phyloP scores from a whole-genome alignment of 2,888 invertebrate genomes.

The Kryphioiulus occultus region DNA sequence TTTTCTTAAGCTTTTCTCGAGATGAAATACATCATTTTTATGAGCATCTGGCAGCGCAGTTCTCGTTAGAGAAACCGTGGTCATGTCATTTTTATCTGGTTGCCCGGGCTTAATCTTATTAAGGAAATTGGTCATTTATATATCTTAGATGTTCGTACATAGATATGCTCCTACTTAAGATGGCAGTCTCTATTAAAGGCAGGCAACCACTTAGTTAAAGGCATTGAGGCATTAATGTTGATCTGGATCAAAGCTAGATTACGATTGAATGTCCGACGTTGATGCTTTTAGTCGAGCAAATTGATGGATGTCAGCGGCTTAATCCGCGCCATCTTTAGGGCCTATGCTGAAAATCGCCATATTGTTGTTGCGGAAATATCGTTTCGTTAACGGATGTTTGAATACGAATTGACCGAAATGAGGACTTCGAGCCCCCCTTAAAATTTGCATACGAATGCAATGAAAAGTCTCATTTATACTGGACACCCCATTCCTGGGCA shows the following conservation, averaged over 20 bases:
- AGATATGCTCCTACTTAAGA: background rate
- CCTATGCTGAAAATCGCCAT: background rate
- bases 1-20: background rate
- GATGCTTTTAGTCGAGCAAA: background rate
- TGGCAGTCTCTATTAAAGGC: background rate
- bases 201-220: constrained; percentile 16
- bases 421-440: background rate
- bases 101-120: background rate
- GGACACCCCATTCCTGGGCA: background rate
- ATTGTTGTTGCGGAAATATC: background rate
- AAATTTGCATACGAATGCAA: background rate
- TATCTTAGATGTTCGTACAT: background rate
- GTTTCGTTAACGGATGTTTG: background rate
- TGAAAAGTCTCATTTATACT: background rate
- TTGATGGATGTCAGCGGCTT: background rate
- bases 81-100: background rate
- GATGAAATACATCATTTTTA: constrained; percentile 12
- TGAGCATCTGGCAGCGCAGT: background rate
- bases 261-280: background rate
- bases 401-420: background rate
- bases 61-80: background rate
- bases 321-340: background rate
- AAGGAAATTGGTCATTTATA: constrained; percentile 19
- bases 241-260: constrained; percentile 8
- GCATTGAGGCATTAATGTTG: background rate